phyloP scores from a whole-genome alignment of 2,113 vertebrate species.

The Tauraco erythrolophus region DNA sequence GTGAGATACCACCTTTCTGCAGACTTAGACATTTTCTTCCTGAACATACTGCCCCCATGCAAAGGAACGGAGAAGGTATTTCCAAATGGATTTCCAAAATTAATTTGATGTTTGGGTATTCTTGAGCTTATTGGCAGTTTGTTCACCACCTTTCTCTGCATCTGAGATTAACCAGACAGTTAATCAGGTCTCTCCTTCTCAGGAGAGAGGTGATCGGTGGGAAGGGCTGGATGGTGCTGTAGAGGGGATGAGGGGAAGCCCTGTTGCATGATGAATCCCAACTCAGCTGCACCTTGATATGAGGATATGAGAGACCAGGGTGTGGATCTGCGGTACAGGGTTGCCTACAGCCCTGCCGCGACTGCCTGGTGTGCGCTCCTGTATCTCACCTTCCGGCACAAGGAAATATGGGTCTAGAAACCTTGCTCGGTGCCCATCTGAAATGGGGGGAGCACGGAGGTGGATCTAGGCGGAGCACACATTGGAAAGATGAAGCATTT shows the following conservation, averaged over 20 bases:
- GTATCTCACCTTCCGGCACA: rapidly evolving
- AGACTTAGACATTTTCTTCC: not conserved
- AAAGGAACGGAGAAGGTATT: not conserved
- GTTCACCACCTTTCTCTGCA: not conserved
- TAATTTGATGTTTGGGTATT: not conserved
- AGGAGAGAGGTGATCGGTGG: not conserved
- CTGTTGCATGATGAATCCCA: not conserved
- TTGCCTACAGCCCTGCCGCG: not conserved
- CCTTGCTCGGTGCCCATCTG: not conserved
- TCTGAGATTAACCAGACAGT: not conserved
- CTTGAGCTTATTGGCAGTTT: not conserved
- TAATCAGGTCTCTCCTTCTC: rapidly evolving
- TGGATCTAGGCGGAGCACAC: not conserved
- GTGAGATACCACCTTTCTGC: not conserved
- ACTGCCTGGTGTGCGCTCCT: rapidly evolving
- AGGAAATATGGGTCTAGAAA: not conserved
- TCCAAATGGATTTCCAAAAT: not conserved
- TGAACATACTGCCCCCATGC: not conserved
- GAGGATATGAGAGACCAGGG: not conserved
- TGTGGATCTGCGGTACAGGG: rapidly evolving
- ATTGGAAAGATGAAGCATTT: not conserved
- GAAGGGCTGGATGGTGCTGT: not conserved
- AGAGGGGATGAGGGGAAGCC: not conserved
- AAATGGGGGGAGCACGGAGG: not conserved
- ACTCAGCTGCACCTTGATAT: rapidly evolving